phyloP scores from a whole-genome alignment of 2,113 vertebrate genomes.

The Tachuris rubrigastra region DNA sequence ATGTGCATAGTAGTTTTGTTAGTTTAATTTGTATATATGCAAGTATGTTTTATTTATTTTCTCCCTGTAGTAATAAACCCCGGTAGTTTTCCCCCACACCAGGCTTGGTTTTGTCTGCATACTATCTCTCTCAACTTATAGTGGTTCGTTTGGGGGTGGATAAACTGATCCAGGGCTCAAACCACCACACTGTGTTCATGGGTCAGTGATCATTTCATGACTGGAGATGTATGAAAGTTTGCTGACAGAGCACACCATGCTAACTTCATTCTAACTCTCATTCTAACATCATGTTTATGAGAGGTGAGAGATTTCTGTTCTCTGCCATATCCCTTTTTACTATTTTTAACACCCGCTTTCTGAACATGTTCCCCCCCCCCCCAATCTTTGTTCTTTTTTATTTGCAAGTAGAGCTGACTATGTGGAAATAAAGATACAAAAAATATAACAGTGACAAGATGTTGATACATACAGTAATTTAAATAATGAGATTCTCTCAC shows the following conservation, averaged over 20 bases:
- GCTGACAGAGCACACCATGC: neutral
- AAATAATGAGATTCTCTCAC: neutral
- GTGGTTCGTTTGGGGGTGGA: no score
- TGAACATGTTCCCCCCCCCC: fast-evolving
- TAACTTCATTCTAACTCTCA: neutral
- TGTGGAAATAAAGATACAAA: neutral
- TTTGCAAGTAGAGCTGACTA: neutral
- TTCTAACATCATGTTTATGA: constrained; percentile 9
- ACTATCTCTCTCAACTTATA: no score
- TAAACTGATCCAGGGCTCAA: no score
- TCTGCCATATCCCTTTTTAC: neutral
- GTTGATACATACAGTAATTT: neutral
- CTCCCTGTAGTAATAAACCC: no score
- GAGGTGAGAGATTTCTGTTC: constrained; percentile 20
- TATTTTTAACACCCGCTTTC: neutral
- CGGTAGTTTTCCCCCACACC: no score
- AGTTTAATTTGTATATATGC: no score
- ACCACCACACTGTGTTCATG: neutral
- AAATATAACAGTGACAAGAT: neutral
- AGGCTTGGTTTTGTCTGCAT: no score
- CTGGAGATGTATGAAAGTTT: neutral
- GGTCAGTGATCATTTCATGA: neutral
- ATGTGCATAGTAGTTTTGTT: no score
- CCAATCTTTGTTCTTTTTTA: neutral
- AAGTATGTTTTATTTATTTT: no score